Conservation (phyloP, 2,113 vertebrate species). For the Microcebus murinus region DNA sequence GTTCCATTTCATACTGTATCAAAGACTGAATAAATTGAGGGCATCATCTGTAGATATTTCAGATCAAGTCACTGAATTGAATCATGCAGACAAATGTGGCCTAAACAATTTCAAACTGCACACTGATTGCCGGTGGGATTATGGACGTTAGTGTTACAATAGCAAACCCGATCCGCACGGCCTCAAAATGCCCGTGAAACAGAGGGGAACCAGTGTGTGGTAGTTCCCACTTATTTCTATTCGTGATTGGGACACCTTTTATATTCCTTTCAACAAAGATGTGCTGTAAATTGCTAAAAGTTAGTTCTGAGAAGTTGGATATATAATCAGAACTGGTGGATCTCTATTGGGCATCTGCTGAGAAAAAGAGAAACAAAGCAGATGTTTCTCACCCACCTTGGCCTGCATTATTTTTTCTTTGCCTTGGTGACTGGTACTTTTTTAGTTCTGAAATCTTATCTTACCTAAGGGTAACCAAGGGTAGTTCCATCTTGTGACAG, state of each 20-base stretch:
- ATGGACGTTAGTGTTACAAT: neutral
- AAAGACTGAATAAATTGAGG: neutral
- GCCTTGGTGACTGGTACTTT: neutral
- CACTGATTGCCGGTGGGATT: neutral
- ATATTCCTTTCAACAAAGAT: neutral
- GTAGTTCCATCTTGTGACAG: neutral
- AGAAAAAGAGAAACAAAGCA: neutral
- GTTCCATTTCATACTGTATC: neutral
- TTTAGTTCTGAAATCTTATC: neutral
- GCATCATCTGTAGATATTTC: neutral
- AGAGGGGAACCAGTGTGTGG: accelerated
- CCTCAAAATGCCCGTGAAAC: neutral
- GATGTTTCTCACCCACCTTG: too few relatives aligned
- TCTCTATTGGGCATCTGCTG: neutral
- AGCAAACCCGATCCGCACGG: accelerated
- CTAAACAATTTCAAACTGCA: neutral
- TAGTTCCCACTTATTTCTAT: neutral
- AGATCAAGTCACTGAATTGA: neutral
- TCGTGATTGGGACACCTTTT: neutral
- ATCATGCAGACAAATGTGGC: neutral
- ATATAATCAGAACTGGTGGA: neutral
- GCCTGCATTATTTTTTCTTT: too few relatives aligned
- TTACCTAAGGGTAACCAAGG: neutral
- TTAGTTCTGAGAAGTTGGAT: neutral
- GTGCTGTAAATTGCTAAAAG: accelerated